Evolutionary conservation across 2,888 invertebrate species (phyloP).

Genomic region (Gymnocheta viridis): DNA sequence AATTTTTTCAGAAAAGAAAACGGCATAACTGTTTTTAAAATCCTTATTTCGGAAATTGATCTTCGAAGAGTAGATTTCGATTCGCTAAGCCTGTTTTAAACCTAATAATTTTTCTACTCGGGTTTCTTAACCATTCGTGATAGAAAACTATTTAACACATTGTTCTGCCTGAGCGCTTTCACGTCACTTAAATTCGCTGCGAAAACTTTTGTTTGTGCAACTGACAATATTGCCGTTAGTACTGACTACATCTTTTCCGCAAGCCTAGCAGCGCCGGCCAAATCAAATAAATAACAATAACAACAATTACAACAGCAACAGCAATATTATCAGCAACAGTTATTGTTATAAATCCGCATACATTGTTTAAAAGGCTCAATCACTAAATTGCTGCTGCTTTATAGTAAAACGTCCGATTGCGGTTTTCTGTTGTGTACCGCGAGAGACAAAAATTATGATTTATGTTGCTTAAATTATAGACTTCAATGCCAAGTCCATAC

Average conservation of each 20-base stretch:
- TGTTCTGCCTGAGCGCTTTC: conserved; percentile 52
- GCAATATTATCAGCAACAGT: conserved; percentile 30
- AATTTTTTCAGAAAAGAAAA: no score
- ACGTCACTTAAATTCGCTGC: conserved; percentile 22
- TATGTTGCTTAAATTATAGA: conserved; percentile 67
- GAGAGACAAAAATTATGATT: conserved; percentile 65
- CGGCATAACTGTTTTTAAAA: no score
- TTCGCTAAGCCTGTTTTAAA: no score
- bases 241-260: not conserved
- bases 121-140: not conserved
- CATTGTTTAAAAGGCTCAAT: conserved; percentile 59
- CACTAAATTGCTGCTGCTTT: conserved; percentile 60
- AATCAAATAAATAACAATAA: not conserved
- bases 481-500: conserved; percentile 9
- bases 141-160: conserved; percentile 39
- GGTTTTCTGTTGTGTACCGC: conserved; percentile 35
- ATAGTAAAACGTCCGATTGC: not conserved
- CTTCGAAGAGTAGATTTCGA: no score
- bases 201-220: conserved; percentile 27
- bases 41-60: no score
- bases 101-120: conserved; percentile 18
- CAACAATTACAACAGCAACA: not conserved
- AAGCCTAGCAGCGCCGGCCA: not conserved
- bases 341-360: conserved; percentile 59
- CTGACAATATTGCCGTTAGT: conserved; percentile 28